phyloP scores from a whole-genome alignment of 2,113 vertebrate genomes.

The Apodemus speciosus region DNA sequence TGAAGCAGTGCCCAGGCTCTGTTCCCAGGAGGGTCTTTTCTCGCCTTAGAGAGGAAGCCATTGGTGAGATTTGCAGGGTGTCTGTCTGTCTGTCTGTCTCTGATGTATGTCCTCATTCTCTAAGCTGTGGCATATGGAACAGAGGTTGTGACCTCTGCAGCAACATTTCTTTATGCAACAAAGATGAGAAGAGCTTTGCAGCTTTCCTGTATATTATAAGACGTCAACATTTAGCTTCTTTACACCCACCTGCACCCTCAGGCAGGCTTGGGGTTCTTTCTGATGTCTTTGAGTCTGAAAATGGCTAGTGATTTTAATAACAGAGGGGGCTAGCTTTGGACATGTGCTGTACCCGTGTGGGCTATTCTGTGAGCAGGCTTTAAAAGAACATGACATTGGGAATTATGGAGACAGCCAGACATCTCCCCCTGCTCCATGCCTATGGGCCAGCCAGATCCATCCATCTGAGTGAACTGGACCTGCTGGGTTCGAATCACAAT shows the following conservation, averaged over 20 bases:
- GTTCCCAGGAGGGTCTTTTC: not conserved
- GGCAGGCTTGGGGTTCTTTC: not conserved
- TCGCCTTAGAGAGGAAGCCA: not conserved
- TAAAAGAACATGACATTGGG: not conserved
- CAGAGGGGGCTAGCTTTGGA: not conserved
- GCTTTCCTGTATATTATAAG: not conserved
- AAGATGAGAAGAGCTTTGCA: not conserved
- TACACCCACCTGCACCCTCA: not conserved
- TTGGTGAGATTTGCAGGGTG: not conserved
- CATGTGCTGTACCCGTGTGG: not conserved
- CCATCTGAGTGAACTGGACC: not conserved
- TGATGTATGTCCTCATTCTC: not conserved
- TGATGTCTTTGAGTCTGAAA: not conserved
- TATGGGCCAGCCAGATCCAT: not conserved
- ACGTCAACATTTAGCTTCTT: not conserved
- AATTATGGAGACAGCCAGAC: not conserved
- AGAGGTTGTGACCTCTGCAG: conserved; percentile 12
- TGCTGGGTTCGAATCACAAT: not conserved
- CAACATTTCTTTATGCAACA: no score
- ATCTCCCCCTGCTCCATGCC: not conserved
- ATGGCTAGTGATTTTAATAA: not conserved
- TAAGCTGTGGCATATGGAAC: not conserved
- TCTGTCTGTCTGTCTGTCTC: conserved; percentile 40
- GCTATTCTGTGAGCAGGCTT: not conserved
- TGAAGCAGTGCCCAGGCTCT: not conserved